Conservation (phyloP, 2,888 invertebrate species). For the Drosophila phalerata region DNA sequence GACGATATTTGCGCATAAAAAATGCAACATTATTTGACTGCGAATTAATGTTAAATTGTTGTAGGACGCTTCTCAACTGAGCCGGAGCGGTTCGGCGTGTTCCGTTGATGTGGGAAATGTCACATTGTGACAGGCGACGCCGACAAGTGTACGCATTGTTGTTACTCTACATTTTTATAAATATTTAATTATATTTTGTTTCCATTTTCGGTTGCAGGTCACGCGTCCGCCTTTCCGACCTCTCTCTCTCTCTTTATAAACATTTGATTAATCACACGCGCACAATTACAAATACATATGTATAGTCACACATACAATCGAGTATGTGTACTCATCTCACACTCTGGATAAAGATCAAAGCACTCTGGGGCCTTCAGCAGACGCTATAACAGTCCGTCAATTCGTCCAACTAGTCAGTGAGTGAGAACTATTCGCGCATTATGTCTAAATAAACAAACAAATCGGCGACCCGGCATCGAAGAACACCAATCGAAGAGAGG, state of each 20-base stretch:
- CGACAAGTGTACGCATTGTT: slow-evolving; percentile 74
- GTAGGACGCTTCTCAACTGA: slow-evolving; percentile 51
- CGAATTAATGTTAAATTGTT: slow-evolving; percentile 83
- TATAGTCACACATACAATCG: background rate
- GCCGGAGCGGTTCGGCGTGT: slow-evolving; percentile 39
- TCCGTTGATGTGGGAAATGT: slow-evolving; percentile 83
- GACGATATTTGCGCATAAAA: slow-evolving; percentile 84
- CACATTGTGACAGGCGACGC: slow-evolving; percentile 80
- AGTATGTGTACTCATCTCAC: slow-evolving; percentile 49
- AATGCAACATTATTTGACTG: slow-evolving; percentile 83
- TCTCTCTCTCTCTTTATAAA: slow-evolving; percentile 40
- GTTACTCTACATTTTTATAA: slow-evolving; percentile 75
- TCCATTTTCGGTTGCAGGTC: slow-evolving; percentile 59
- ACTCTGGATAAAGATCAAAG: slow-evolving; percentile 71
- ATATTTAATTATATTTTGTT: slow-evolving; percentile 78
- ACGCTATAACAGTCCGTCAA: slow-evolving; percentile 55
- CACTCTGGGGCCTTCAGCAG: slow-evolving; percentile 41
- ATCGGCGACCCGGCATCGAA: slow-evolving; percentile 27
- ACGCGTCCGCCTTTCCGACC: background rate
- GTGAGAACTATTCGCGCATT: slow-evolving; percentile 79
- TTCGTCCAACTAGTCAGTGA: slow-evolving; percentile 63
- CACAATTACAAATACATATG: slow-evolving; percentile 32
- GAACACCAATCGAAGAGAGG: slow-evolving; percentile 36
- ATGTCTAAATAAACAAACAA: slow-evolving; percentile 79
- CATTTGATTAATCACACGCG: slow-evolving; percentile 74